Percentiles rank a stretch among this genome's conserved stretches.
Evolutionary conservation across 2,113 vertebrate species (phyloP).

Genomic region (Canis aureus): DNA sequence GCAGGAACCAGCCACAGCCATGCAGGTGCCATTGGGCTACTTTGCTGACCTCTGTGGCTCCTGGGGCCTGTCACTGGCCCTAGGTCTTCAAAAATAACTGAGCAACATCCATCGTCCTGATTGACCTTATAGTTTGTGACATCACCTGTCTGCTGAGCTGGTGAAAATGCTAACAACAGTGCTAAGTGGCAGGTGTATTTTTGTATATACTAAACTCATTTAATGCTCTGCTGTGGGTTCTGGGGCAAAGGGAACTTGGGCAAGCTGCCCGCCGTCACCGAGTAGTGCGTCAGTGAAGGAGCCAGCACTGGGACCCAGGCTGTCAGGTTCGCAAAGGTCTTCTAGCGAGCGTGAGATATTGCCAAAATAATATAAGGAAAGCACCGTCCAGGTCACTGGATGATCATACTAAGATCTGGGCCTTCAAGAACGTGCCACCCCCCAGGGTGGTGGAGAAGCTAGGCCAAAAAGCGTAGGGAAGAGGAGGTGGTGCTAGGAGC

Average conservation of each 20-base stretch:
- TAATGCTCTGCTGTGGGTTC: neutral
- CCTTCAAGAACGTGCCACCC: rapidly evolving
- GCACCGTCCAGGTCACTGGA: rapidly evolving
- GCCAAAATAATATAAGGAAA: neutral
- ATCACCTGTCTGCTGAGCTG: neutral
- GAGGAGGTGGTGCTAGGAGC: rapidly evolving
- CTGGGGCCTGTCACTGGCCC: neutral
- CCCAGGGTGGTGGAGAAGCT: rapidly evolving
- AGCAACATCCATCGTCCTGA: neutral
- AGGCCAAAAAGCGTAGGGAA: rapidly evolving
- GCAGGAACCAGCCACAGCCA: too few species aligned
- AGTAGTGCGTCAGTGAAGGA: neutral
- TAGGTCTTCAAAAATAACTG: neutral
- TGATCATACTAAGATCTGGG: neutral
- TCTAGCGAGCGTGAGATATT: neutral
- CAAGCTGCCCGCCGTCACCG: neutral
- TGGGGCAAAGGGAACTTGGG: neutral
- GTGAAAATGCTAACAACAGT: neutral
- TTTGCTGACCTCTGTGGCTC: neutral
- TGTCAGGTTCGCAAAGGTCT: rapidly evolving
- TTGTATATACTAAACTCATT: rapidly evolving
- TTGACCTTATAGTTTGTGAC: neutral
- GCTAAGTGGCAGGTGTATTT: too few species aligned
- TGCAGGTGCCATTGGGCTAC: neutral
- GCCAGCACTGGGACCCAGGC: neutral